Base-by-base conservation (phyloP, 2,797 vertebrate genomes). In the Capromys pilorides region DNA sequence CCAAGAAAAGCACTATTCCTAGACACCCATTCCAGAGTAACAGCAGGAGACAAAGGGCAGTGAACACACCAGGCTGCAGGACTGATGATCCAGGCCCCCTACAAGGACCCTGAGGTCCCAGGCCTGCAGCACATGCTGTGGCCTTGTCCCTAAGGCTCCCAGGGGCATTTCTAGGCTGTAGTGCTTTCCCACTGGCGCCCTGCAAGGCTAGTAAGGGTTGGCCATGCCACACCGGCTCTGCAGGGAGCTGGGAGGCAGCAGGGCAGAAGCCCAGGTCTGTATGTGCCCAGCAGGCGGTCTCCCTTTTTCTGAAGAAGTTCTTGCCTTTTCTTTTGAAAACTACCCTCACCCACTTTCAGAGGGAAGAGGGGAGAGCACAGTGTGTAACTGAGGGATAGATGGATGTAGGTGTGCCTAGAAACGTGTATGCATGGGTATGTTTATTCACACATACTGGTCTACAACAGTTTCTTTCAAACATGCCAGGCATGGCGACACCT, bases 201-300 rank as follows among this genome's bases (percentile, higher is more conserved):
- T 1, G 0, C 0, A 1, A 61, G n/a, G 22, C 4, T 18, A 0
- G 2, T 11, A 8, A 49, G 5, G 54, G 33, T 19, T 16, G 8
- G n/a, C 22, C 54, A 45, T 0, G 0, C 71, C 84, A 59, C 0
- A 4, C 31, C n/a, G 54, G 67, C 31, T 7, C 33, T 1, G 26
- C 57, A 66, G 41, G 73, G 14, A 49, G 73, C 67, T 2, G 1
- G 21, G 28, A 36, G 54, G 0, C 59, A 16, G 9, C 54, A 66
- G 6, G 33, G 22, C 2, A 22, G 61, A 78, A 41, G 18, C 51
- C 57, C 1, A 5, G 2, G 54, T 71, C 1, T 14, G 19, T 18
- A 22, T 59, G 19, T 19, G 41, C 66, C 49, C 6, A 0, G 73
- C 31, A 75, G 6, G 49, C 33, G 5, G 12, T 28, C 67, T 61